Percentiles rank a stretch among this genome's conserved stretches.
Evolutionary conservation across 2,888 invertebrate species (phyloP).

Genomic region (Parnassius orleans): DNA sequence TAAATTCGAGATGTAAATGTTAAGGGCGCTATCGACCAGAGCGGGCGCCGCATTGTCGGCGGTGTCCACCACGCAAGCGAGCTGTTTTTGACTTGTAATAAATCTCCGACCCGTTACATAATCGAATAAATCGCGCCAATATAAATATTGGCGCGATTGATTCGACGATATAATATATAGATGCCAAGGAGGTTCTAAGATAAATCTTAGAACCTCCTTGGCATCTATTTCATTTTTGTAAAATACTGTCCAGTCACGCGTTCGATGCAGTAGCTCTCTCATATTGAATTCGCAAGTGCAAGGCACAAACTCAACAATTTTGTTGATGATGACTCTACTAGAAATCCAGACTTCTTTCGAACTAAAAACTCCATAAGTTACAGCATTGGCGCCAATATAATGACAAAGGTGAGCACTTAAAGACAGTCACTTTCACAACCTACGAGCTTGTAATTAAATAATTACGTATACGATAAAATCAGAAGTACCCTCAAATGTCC

Average conservation of each 20-base stretch:
- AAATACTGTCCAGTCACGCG: neutral
- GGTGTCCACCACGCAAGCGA: conserved; percentile 33
- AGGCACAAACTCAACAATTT: too few species aligned
- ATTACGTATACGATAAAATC: too few species aligned
- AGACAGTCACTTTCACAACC: too few species aligned
- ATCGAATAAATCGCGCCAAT: conserved; percentile 17
- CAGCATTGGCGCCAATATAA: too few species aligned
- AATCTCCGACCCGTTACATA: conserved; percentile 25
- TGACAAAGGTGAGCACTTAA: too few species aligned
- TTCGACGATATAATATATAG: conserved; percentile 21
- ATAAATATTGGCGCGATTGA: conserved; percentile 25
- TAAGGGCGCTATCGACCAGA: conserved; percentile 51
- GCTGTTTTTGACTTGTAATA: conserved; percentile 20
- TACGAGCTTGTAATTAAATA: too few species aligned
- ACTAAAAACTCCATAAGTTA: too few species aligned
- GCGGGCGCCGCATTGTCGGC: conserved; percentile 51
- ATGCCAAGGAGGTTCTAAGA: too few species aligned
- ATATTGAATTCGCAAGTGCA: too few species aligned
- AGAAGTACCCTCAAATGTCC: too few species aligned
- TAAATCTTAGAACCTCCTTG: conserved; percentile 8
- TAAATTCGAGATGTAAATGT: conserved; percentile 1
- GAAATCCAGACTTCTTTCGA: too few species aligned
- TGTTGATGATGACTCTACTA: too few species aligned
- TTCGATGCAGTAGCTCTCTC: neutral
- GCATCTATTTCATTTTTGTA: conserved; percentile 1